Conservation (phyloP, 2,888 invertebrate genomes). For the Erebia ligea region DNA sequence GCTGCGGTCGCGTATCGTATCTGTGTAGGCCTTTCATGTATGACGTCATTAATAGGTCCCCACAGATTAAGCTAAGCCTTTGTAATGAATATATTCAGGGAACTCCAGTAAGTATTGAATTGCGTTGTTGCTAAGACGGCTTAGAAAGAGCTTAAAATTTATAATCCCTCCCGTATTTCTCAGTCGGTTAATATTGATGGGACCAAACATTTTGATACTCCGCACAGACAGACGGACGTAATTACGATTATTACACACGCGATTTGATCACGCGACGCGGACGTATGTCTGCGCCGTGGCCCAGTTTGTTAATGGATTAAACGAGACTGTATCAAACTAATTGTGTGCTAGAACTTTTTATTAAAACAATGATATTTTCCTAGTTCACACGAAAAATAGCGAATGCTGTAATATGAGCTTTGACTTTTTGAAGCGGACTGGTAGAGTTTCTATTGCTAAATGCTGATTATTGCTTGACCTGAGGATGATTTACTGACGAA, state of each 20-base stretch:
- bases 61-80: conserved; percentile 5
- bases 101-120: background rate
- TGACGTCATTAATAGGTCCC: conserved; percentile 7
- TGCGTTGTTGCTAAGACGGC: background rate
- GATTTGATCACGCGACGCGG: conserved; percentile 27
- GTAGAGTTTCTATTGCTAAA: no score
- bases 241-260: conserved; percentile 28
- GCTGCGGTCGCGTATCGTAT: background rate
- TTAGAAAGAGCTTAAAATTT: conserved; percentile 3
- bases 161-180: background rate
- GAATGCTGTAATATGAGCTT: background rate
- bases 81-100: conserved; percentile 1
- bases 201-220: conserved; percentile 22
- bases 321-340: conserved; percentile 14
- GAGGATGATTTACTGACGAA: no score
- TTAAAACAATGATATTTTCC: background rate
- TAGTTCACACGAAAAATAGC: background rate
- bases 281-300: conserved; percentile 19
- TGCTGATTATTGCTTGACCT: no score
- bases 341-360: background rate
- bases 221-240: conserved; percentile 22
- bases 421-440: no score
- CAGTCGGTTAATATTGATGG: conserved; percentile 16
- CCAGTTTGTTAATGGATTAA: conserved; percentile 28
- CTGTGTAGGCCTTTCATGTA: background rate